Evolutionary conservation across 2,888 invertebrate genomes (phyloP).

Genomic region (Hirudinaria manillensis): DNA sequence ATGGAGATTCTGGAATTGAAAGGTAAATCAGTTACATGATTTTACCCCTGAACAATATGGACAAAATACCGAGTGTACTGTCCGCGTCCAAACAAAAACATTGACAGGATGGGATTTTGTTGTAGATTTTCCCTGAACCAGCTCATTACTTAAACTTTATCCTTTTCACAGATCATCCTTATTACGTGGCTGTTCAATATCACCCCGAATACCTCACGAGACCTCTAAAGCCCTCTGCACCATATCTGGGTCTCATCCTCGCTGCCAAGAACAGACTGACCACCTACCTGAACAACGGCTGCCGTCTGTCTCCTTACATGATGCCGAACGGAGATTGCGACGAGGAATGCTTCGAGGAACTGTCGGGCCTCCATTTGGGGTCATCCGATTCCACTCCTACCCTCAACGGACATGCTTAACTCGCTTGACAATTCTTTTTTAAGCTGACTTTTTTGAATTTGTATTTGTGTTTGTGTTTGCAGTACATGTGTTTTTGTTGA

Average conservation of each 20-base stretch:
- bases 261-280: slow-evolving; percentile 78
- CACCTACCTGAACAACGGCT: slow-evolving; percentile 53
- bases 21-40: slow-evolving; percentile 42
- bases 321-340: background rate
- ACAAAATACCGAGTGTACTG: no score
- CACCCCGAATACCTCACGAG: slow-evolving; percentile 95
- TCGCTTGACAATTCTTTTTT: no score
- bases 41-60: no score
- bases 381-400: background rate
- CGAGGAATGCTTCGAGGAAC: background rate
- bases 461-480: no score
- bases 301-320: slow-evolving; percentile 45
- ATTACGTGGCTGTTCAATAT: slow-evolving; percentile 90
- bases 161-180: slow-evolving; percentile 66
- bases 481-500: no score
- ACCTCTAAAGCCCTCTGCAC: slow-evolving; percentile 71
- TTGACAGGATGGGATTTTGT: no score
- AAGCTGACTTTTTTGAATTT: no score
- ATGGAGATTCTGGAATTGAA: slow-evolving; percentile 90
- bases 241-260: slow-evolving; percentile 86
- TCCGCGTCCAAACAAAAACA: no score
- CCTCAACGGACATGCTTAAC: no score
- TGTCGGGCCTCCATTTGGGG: background rate
- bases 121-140: no score
- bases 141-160: no score